Base-by-base conservation (phyloP, 1,140 invertebrate species). In the Nasonia longicornis region DNA sequence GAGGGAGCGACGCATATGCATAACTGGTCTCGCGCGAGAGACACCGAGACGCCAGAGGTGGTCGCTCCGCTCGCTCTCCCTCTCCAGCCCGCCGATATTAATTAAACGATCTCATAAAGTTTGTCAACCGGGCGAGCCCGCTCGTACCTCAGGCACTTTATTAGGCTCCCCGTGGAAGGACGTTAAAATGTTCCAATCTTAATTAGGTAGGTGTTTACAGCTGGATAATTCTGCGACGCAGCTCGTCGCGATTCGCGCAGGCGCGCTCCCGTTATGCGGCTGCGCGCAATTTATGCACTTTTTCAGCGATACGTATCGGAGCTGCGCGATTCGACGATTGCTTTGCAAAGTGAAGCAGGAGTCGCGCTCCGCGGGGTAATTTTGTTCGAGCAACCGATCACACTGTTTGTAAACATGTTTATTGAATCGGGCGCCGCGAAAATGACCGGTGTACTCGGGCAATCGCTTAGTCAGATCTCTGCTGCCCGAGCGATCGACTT, bases 151-250 rank as follows among this genome's bases (percentile, higher is more conserved):
- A 85, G 84, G 79, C 81, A 88, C 85, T 90, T 91, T 90, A 90
- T 90, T 88, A 86, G 85, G 85, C 82, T 88, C 87, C 84, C 85
- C 86, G 82, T 85, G 84, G 82, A 84, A 35, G 82, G 86, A 89
- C 87, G 88, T 89, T 90, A 90, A 90, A 90, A 91, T 89, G 89
- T 90, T 89, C 88, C 89, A 90, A 90, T 91, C 89, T 91, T 90
- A 90, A 91, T 91, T 91, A 90, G 89, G 87, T 90, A 90, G 89
- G 89, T 91, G 89, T 91, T 90, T 91, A 89, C 88, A 90, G 87
- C 86, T 87, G 87, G 86, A 90, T 71, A n/a, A 58, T 58, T 58
- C 52, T 14, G 52, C 52, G 52, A 7, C 6, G 6, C 38, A 42
- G 38, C 38, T 42, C 38, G 38, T 38, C 38, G 31, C 66, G 3